A percentile compares a stretch with the other conserved stretches of the same genome.
These are phyloP conservation scores for Nesoenas mayeri DNA, from an alignment of 2,113 vertebrate species.

Conservation along the genomic window DNA sequence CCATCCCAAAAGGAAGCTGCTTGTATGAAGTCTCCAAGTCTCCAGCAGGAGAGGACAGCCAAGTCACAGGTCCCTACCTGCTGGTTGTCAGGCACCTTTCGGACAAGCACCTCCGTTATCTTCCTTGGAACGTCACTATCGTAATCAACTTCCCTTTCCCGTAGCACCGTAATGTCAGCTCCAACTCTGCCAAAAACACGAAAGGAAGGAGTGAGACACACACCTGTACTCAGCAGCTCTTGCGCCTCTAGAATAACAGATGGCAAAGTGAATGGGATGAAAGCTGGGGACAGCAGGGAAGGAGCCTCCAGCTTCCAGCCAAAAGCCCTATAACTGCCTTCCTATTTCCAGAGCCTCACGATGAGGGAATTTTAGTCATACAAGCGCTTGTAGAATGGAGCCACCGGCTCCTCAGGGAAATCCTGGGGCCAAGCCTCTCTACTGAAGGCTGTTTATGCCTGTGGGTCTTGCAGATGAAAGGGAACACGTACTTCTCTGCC, in stretches of 20 bases:
- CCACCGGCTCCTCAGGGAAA: not conserved
- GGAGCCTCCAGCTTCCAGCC: not conserved
- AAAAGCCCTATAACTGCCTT: not conserved
- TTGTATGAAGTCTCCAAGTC: not conserved
- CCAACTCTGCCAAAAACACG: slow-evolving; percentile 82
- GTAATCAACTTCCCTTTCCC: slow-evolving; percentile 91
- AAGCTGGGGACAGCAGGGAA: not conserved
- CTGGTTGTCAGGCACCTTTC: slow-evolving; percentile 98
- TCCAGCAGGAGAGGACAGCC: not conserved
- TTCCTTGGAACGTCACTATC: slow-evolving; percentile 86
- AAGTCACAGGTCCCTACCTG: slow-evolving; percentile 79
- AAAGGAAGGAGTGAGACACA: not conserved
- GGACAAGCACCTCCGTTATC: slow-evolving; percentile 94
- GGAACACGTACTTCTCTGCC: slow-evolving; percentile 89
- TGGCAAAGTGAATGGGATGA: not conserved
- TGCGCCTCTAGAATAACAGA: not conserved
- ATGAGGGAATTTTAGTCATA: not conserved
- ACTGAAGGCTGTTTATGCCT: not conserved
- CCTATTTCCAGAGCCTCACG: not conserved
- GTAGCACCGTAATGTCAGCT: slow-evolving; percentile 92
- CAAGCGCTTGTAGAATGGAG: not conserved
- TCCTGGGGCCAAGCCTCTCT: not conserved
- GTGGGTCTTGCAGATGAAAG: not conserved
- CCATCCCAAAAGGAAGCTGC: not conserved
- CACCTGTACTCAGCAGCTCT: not conserved